phyloP scores from a whole-genome alignment of 2,888 invertebrate species.

The Zygaena filipendulae region DNA sequence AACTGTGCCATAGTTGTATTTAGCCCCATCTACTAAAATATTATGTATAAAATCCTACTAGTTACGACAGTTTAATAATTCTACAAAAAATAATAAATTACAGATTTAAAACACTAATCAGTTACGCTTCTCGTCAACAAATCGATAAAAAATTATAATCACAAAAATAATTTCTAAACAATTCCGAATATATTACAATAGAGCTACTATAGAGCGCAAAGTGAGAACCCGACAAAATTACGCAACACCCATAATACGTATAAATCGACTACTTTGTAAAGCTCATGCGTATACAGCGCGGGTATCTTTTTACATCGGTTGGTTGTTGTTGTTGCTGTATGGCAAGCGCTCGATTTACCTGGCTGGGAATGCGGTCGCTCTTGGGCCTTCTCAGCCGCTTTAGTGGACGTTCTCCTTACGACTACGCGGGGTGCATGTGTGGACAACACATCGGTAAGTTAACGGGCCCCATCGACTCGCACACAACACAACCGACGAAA shows the following conservation, averaged over 20 bases:
- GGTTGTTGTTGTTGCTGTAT: no score
- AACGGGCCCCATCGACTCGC: constrained; percentile 32
- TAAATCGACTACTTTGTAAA: constrained; percentile 43
- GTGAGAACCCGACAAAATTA: constrained; percentile 41
- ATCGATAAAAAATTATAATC: constrained; percentile 20
- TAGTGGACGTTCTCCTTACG: constrained; percentile 69
- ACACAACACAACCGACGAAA: constrained; percentile 37
- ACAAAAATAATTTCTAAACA: constrained; percentile 21
- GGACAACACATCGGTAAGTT: constrained; percentile 65
- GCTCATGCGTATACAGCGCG: constrained; percentile 54
- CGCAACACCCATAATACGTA: constrained; percentile 33
- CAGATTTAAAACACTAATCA: no score
- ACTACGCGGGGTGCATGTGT: constrained; percentile 68
- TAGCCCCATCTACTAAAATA: constrained; percentile 37
- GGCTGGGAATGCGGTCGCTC: constrained; percentile 69
- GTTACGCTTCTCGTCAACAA: no score
- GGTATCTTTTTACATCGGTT: constrained; percentile 41
- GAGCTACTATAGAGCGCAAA: constrained; percentile 43
- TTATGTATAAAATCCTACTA: no score
- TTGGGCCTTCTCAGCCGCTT: constrained; percentile 69
- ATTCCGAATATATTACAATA: not conserved
- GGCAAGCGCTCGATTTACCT: constrained; percentile 62
- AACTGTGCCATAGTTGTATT: constrained; percentile 42
- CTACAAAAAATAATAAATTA: no score
- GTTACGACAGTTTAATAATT: no score